A percentile compares a stretch with the other conserved stretches of the same genome.
These are phyloP conservation scores for Prolemur simus DNA, from an alignment of 2,113 vertebrate species.

Conservation along the genomic window DNA sequence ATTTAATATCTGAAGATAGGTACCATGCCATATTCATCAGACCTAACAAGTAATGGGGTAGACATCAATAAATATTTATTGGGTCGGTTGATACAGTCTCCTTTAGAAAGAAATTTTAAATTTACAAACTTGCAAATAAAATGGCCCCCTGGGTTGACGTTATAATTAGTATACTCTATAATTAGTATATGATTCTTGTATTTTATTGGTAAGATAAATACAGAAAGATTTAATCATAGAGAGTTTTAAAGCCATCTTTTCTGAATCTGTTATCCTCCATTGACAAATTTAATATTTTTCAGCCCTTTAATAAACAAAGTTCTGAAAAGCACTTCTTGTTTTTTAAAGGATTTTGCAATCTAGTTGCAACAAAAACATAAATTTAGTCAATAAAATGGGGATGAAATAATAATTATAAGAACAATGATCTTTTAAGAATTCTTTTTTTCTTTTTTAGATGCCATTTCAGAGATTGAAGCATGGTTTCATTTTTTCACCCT, in stretches of 20 bases:
- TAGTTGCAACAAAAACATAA: constrained; percentile 57
- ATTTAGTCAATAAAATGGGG: constrained; percentile 35
- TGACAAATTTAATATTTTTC: neutral
- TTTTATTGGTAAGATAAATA: neutral
- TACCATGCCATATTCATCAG: too few species aligned
- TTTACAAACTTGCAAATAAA: neutral
- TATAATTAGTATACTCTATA: neutral
- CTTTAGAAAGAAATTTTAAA: neutral
- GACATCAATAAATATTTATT: neutral
- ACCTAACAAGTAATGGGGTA: neutral
- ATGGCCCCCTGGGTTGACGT: neutral
- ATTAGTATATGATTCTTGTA: neutral
- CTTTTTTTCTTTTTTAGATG: constrained; percentile 17
- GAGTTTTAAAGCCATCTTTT: neutral
- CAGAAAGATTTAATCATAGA: neutral
- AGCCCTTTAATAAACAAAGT: neutral
- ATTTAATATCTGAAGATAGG: neutral
- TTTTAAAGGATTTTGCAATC: constrained; percentile 51
- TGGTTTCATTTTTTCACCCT: neutral
- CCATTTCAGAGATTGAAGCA: neutral
- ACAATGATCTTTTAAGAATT: constrained; percentile 54
- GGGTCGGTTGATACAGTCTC: neutral
- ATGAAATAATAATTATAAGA: constrained; percentile 35
- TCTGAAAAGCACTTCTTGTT: constrained; percentile 31
- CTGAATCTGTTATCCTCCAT: neutral